Conservation (phyloP, 2,888 invertebrate genomes). For the Anoplius nigerrimus region DNA sequence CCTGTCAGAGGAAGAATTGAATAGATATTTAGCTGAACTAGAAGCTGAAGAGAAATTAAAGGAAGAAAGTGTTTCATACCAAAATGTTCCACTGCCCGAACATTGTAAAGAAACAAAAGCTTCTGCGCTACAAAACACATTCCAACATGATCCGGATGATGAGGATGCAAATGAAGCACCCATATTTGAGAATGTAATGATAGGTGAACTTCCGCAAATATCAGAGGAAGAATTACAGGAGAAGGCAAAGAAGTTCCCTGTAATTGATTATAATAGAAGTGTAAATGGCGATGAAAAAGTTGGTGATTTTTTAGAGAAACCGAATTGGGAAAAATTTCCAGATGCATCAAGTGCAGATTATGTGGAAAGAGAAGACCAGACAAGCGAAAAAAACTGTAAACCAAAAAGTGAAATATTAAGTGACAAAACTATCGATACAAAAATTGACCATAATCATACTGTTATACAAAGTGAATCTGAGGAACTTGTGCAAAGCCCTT, state of each 20-base stretch:
- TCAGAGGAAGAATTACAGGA: constrained; percentile 62
- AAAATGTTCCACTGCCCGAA: constrained; percentile 39
- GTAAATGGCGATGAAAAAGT: constrained; percentile 45
- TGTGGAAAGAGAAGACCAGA: constrained; percentile 50
- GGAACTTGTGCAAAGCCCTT: no score
- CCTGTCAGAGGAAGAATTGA: constrained; percentile 73
- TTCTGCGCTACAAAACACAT: background rate
- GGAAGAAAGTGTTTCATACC: constrained; percentile 29
- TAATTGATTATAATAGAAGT: constrained; percentile 62
- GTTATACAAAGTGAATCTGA: no score
- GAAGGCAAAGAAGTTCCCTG: constrained; percentile 65
- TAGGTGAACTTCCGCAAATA: constrained; percentile 63
- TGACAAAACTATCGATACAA: background rate
- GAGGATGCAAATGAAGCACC: constrained; percentile 67
- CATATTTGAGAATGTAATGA: constrained; percentile 65
- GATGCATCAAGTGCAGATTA: constrained; percentile 49
- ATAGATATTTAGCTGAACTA: constrained; percentile 72
- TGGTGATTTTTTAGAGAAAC: constrained; percentile 55
- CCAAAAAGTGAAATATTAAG: constrained; percentile 28
- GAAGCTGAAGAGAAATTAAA: constrained; percentile 71
- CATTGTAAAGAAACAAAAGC: background rate
- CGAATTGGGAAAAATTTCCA: constrained; percentile 47
- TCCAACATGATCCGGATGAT: constrained; percentile 43
- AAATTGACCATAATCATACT: no score
- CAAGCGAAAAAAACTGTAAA: constrained; percentile 44